Conservation (phyloP, 2,113 vertebrate genomes). For the Grammomys dolichurus region DNA sequence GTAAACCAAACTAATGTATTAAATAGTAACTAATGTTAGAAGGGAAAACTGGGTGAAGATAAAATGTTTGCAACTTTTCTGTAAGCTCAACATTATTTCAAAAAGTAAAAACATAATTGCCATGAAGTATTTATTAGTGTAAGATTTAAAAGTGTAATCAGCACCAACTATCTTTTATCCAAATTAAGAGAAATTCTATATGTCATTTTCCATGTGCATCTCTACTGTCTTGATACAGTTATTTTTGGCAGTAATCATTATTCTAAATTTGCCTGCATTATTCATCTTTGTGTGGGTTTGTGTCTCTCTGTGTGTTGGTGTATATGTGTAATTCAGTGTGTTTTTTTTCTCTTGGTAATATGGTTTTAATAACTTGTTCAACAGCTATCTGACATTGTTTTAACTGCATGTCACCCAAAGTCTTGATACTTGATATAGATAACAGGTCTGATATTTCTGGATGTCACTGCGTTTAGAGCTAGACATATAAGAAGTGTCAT, state of each 20-base stretch:
- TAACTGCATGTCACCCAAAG: neutral
- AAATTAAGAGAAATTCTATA: constrained; percentile 44
- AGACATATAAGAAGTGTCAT: neutral
- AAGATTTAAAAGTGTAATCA: constrained; percentile 6
- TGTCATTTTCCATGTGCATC: neutral
- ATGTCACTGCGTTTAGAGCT: neutral
- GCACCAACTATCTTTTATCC: neutral
- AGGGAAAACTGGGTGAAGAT: neutral
- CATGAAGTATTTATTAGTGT: neutral
- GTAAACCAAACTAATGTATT: neutral
- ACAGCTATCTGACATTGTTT: constrained; percentile 25
- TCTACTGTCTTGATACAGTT: constrained; percentile 1
- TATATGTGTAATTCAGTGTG: neutral
- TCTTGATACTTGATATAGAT: neutral
- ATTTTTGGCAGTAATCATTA: constrained; percentile 10
- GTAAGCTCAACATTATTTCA: neutral
- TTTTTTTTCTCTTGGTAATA: neutral
- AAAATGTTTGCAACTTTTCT: neutral
- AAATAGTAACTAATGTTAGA: constrained; percentile 4
- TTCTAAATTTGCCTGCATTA: constrained; percentile 10
- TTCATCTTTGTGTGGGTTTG: neutral
- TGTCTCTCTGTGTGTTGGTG: neutral
- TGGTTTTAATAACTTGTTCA: constrained; percentile 45
- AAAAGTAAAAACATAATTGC: neutral
- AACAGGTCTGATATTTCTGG: constrained; percentile 31